A percentile compares a stretch with the other conserved stretches of the same genome.
These are phyloP conservation scores for Crotalus tigris DNA, from an alignment of 2,113 vertebrate genomes.

Conservation along the genomic window DNA sequence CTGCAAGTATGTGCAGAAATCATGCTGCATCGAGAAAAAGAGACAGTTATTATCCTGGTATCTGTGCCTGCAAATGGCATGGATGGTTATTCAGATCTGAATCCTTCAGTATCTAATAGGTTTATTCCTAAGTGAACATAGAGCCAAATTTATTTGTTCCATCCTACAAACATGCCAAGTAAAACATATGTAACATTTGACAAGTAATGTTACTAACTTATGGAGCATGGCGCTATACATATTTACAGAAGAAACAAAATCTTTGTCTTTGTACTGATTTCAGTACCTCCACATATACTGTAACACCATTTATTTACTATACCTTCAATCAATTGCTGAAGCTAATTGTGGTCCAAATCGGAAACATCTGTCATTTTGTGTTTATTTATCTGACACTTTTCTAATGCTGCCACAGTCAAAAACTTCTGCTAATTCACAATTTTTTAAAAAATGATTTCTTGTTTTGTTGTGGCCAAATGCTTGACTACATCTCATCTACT, in stretches of 20 bases:
- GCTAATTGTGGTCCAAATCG: background rate
- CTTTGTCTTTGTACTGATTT: background rate
- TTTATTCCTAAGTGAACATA: background rate
- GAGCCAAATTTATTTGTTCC: background rate
- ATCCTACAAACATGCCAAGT: background rate
- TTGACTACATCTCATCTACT: background rate
- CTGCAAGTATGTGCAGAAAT: slow-evolving; percentile 76
- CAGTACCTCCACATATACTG: background rate
- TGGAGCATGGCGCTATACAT: too few relatives aligned
- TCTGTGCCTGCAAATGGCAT: background rate
- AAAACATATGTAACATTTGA: background rate
- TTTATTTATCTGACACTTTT: background rate
- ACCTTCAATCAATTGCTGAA: background rate
- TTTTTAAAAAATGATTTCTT: background rate
- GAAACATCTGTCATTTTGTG: background rate
- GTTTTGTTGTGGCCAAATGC: background rate
- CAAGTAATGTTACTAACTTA: background rate
- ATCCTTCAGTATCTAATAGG: background rate
- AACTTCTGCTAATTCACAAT: background rate
- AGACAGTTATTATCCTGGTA: background rate
- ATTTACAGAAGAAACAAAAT: background rate
- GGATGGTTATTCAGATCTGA: background rate
- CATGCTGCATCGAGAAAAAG: slow-evolving; percentile 60
- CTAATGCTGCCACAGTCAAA: background rate
- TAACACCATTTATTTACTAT: background rate